Evolutionary conservation across 2,888 invertebrate species (phyloP).

Genomic region (Perithous albicinctus): DNA sequence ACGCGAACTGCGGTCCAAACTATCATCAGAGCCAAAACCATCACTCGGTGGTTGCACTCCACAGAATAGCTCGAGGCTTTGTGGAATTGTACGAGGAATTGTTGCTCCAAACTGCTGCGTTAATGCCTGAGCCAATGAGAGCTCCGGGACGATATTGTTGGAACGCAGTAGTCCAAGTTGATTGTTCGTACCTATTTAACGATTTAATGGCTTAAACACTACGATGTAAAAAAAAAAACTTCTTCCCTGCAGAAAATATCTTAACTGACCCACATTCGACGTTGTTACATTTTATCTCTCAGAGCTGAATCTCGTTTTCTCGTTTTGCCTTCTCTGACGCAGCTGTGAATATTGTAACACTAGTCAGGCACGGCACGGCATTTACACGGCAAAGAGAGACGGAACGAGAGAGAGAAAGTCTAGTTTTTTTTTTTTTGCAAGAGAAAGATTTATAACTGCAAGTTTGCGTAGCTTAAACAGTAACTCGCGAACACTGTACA

Average conservation of each 20-base stretch:
- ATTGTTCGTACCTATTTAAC: neutral
- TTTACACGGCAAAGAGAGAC: neutral
- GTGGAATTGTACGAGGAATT: neutral
- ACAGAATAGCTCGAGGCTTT: neutral
- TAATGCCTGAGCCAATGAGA: conserved; percentile 9
- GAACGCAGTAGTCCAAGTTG: neutral
- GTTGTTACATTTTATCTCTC: conserved; percentile 8
- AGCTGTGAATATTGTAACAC: conserved; percentile 52
- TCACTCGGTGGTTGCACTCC: conserved; percentile 35
- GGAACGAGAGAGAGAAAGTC: neutral
- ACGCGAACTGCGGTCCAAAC: conserved; percentile 13
- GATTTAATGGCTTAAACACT: neutral
- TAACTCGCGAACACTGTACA: conserved; percentile 25
- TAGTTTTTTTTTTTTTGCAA: neutral
- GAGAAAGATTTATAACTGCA: conserved; percentile 27
- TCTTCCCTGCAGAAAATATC: neutral
- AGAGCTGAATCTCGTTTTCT: conserved; percentile 33
- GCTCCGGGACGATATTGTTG: neutral
- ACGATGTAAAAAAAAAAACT: neutral
- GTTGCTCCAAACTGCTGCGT: neutral
- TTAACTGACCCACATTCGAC: conserved; percentile 23
- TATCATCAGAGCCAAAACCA: conserved; percentile 18
- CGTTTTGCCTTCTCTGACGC: conserved; percentile 29
- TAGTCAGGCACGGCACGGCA: neutral
- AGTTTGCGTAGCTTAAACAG: conserved; percentile 15